Evolutionary conservation across 2,113 vertebrate species (phyloP), one percentile per base, ranked within the genome.

Genomic region (Equus quagga): DNA sequence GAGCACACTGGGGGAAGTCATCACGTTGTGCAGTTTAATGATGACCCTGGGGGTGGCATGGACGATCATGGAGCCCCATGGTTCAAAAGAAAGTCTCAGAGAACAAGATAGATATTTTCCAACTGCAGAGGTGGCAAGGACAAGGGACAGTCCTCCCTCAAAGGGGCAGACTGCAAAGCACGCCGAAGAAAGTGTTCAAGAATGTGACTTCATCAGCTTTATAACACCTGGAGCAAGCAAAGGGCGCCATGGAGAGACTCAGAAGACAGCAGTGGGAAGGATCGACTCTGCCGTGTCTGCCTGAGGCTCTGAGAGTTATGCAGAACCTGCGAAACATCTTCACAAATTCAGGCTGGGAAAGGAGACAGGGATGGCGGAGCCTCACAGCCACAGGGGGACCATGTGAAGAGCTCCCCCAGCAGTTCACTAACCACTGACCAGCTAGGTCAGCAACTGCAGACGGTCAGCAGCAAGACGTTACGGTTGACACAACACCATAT

Each of bases 71-170:
- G 99, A 58, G 99, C 99, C 56, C 98, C 99, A 99, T 1, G 98
- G 99, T 19, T 98, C 99, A 94, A 99, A 99, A 98, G 99, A 99
- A 98, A 99, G 99, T 97, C 99, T 99, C 97, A 98, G 99, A 98
- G 99, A 99, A 97, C 99, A 99, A 98, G 99, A 99, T 98, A 99
- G 99, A 72, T 99, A 99, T 78, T 98, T 99, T 83, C 99, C 99
- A 44, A 99, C 99, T 56, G 99, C 99, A 95, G 99, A 99, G 44
- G 99, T 99, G 95, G 99, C 99, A 76, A 99, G 99, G 90, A 99
- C 99, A 98, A 99, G 99, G 99, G 99, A 99, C 98, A 99, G 99
- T 99, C 41, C 99, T 99, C 96, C 99, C 99, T 8, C 99, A 99
- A 96, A 99, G 64, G 99, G 99, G 98, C 99, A 99, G 99, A 99